Evolutionary conservation across 2,888 invertebrate species (phyloP), one percentile per base, ranked within the genome.

Genomic region (Argyresthia goedartella): DNA sequence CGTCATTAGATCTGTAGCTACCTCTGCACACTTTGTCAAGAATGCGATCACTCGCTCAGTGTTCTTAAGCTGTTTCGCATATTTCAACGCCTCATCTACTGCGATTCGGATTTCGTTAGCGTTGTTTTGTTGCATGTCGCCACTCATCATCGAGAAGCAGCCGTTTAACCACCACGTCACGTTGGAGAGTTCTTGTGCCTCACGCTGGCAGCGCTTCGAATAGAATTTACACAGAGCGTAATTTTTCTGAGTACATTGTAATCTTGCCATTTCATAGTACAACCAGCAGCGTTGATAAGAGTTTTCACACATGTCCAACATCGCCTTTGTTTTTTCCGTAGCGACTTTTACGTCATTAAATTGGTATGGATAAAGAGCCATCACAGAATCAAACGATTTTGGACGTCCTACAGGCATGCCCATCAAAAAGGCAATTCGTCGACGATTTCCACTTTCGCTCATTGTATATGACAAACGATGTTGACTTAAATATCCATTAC

Each of bases 111-210:
- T 82, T 55, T 86, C 86, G 52, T 85, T 85, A 0, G 78, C 67
- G 52, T 86, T 86, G 4, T 78, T 79, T 61, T 86, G 86, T 57
- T 84, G 84, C 82, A 86, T 84, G 50, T 86, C 86, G 1, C 84
- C 81, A 52, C 81, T 82, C 76, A 86, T 80, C 4, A 85, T 55
- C 1, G 76, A 78, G 50, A 86, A 84, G 41, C 73, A 75, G 0
- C 80, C 84, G 56, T 85, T 84, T 10, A 85, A 57, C 85, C 85
- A 86, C 86, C 86, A 86, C 0, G 76, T 73, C n/a, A n/a, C n/a
- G n/a, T n/a, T n/a, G n/a, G n/a, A n/a, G n/a, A 84, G 56, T 54
- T 80, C 79, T 51, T 76, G 72, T 50, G 85, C 81, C 56, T 85
- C 80, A 49, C 72, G 66, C 56, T 86, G 86, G 56, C 85, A 85